Evolutionary conservation across 2,113 vertebrate genomes (phyloP), one percentile per base, ranked within the genome.

Genomic region (Melanerpes formicivorus): DNA sequence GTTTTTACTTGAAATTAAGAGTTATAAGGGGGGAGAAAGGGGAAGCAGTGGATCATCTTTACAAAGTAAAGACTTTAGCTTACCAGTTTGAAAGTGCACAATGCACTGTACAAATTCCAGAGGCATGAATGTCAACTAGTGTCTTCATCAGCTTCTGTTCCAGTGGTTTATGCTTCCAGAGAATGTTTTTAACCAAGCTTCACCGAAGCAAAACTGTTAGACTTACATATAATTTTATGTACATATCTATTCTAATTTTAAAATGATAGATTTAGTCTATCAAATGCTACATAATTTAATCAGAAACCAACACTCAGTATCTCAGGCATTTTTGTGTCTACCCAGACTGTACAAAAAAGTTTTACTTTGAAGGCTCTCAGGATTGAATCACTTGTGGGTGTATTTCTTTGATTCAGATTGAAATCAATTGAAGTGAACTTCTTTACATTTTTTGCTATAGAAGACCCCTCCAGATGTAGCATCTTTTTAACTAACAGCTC

Each of bases 51-150:
- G 76, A 46, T 93, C 63, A 72, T 83, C 59, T 84, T 80, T 90
- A 71, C 58, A 85, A 89, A 94, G 25, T 52, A 18, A 63, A 95
- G 66, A 58, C 16, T 58, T 92, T 32, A 91, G 37, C 34, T 94
- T 64, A 64, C 42, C 60, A 65, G 40, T 84, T 76, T 84, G 80
- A 86, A 87, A 84, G 86, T 80, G 29, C 22, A 56, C 56, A 58
- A 80, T 7, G 46, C 46, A 46, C 37, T 58, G 15, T 46, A 85
- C 50, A 75, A 78, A 85, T 74, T 93, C 84, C 0, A 0, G 73
- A 83, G 73, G 84, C 42, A 72, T 91, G 84, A 92, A 90, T 93
- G 84, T 93, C 84, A 92, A 80, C 84, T 21, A 95, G 88, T 77
- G 65, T 50, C 81, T 87, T 29, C 87, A 66, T 77, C 60, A 78